Evolutionary conservation across 1,140 invertebrate species (phyloP), one percentile per base, ranked within the genome.

Genomic region (Cyrtorhinus lividipennis): DNA sequence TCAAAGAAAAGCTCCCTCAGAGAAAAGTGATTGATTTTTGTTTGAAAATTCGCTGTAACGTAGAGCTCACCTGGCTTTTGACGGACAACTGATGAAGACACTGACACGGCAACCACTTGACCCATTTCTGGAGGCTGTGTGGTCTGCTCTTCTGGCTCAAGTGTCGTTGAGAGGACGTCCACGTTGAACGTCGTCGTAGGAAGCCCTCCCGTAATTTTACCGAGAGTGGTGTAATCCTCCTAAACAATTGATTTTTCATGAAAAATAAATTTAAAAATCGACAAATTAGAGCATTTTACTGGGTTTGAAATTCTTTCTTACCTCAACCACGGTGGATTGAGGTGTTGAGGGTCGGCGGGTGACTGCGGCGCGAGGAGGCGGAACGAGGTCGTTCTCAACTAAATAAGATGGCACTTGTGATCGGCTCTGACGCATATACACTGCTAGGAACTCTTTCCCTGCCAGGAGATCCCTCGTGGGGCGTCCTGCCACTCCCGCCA

Each of bases 381-480:
- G 23, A 45, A 24, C 15, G 25, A 53, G 46, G 25, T n/a, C 18
- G 59, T 18, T 30, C 15, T 20, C 23, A 18, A 18, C 20, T 30
- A 2, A 23, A 20, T 45, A 27, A 20, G 24, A 38, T 66, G 63
- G 73, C 70, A 56, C 73, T 67, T 46, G 72, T 71, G 64, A 75
- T 72, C 64, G 48, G 20, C 48, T 53, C 20, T 12, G 10, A 5
- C 72, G 66, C 66, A 81, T 78, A 60, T 80, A 76, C 0, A 81
- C 74, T 3, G 77, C 79, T 0, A 81, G 73, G 64, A 81, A 81
- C 66, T 80, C 79, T 1, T 75, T 76, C 56, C 80, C 79, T 24
- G 78, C 76, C 15, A 80, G 68, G 45, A 80, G 73, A 65, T 79
- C 79, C 66, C 69, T 71, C 68, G 71, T 70, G 70, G 68, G 70